Evolutionary conservation across 2,797 vertebrate genomes (phyloP).

Genomic region (Anguilla pacifica): DNA sequence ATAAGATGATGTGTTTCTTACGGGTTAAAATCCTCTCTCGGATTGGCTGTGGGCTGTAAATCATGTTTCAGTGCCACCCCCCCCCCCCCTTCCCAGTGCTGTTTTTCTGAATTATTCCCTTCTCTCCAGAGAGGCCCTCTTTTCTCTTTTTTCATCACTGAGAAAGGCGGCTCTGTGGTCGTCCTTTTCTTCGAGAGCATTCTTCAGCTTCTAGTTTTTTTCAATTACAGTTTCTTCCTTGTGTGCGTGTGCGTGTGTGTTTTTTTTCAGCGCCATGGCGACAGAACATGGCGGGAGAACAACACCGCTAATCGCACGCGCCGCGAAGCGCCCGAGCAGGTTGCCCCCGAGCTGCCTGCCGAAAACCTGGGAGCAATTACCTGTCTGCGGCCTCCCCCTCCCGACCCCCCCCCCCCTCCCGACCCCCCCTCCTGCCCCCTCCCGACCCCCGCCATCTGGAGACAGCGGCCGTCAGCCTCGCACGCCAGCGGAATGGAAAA

Average conservation of each 20-base stretch:
- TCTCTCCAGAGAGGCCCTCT: constrained; percentile 37
- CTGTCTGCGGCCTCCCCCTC: constrained; percentile 16
- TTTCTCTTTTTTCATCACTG: constrained; percentile 38
- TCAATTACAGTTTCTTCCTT: too few relatives aligned
- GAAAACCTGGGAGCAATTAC: constrained; percentile 59
- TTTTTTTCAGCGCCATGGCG: background rate
- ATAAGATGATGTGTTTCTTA: background rate
- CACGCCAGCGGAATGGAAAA: background rate
- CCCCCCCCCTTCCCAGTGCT: background rate
- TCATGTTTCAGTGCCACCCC: background rate
- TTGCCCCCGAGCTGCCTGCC: background rate
- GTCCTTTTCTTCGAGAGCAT: background rate
- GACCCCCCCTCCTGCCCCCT: too few relatives aligned
- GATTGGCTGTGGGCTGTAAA: background rate
- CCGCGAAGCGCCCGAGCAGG: background rate
- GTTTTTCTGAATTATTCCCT: constrained; percentile 6
- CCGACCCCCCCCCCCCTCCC: constrained; percentile 1
- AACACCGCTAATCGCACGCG: background rate
- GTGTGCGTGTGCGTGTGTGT: background rate
- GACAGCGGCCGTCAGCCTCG: constrained; percentile 49
- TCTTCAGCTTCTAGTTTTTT: background rate
- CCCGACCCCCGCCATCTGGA: constrained; percentile 28
- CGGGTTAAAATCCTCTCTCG: background rate
- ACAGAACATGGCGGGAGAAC: background rate
- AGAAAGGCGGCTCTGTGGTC: background rate